phyloP scores from a whole-genome alignment of 92 coral and sea anemone species.

The Palythoa caribaeorum region DNA sequence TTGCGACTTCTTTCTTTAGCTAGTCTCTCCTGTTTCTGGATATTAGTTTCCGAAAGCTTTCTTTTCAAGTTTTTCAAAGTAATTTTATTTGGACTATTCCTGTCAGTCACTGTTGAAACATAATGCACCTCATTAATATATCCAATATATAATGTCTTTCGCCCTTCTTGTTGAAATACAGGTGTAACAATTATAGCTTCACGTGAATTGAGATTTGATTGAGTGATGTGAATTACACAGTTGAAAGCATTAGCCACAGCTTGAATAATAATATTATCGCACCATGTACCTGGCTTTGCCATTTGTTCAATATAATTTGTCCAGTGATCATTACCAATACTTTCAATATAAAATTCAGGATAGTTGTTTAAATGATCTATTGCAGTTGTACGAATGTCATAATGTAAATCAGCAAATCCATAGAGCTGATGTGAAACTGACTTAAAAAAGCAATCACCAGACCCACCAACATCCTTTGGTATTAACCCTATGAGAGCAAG shows the following conservation, averaged over 20 bases:
- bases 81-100: constrained; percentile 37
- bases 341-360: not conserved
- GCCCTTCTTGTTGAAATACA: constrained; percentile 30
- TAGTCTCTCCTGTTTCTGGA: constrained; percentile 36
- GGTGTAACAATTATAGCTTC: constrained; percentile 47
- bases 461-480: constrained; percentile 60
- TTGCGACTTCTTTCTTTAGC: constrained; percentile 29
- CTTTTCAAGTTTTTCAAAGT: constrained; percentile 24
- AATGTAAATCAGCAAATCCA: constrained; percentile 65
- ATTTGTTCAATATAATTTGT: constrained; percentile 55
- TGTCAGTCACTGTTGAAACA: constrained; percentile 43
- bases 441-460: constrained; percentile 54
- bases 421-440: constrained; percentile 72
- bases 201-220: constrained; percentile 41
- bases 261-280: constrained; percentile 55
- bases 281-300: constrained; percentile 68
- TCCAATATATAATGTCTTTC: constrained; percentile 48
- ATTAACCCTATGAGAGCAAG: constrained; percentile 53
- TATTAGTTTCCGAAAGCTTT: constrained; percentile 40
- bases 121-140: constrained; percentile 49
- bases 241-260: constrained; percentile 67
- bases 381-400: constrained; percentile 61
- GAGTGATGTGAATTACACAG: constrained; percentile 62
- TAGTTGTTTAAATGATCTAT: constrained; percentile 5
- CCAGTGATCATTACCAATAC: not conserved